A percentile compares a stretch with the other conserved stretches of the same genome.
phyloP scores from a whole-genome alignment of 92 coral and sea anemone species.

The Bergia puertoricense region DNA sequence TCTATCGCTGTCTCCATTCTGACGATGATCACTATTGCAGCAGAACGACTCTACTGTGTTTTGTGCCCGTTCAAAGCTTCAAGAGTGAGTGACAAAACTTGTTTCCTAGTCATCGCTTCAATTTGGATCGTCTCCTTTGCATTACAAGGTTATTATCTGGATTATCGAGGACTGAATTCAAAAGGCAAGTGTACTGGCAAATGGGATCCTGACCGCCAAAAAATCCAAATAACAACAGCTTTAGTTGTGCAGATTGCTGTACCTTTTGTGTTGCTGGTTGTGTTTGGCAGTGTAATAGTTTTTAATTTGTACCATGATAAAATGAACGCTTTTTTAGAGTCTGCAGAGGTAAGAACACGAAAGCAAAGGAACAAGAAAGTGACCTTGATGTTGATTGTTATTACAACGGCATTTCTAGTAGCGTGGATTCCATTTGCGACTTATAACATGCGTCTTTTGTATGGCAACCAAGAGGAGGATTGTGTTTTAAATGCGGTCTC shows the following conservation, averaged over 20 bases:
- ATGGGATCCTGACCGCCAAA: conserved; percentile 29
- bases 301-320: conserved; percentile 58
- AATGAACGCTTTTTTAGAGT: conserved; percentile 37
- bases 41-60: conserved; percentile 67
- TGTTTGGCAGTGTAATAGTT: conserved; percentile 55
- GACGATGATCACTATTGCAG: conserved; percentile 58
- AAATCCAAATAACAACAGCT: conserved; percentile 34
- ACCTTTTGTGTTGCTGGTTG: conserved; percentile 56
- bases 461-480: conserved; percentile 12
- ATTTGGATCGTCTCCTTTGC: conserved; percentile 67
- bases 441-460: conserved; percentile 42
- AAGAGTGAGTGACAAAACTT: conserved; percentile 50
- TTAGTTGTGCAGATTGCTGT: conserved; percentile 65
- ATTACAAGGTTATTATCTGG: conserved; percentile 16
- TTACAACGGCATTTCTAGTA: conserved; percentile 54
- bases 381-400: conserved; percentile 58
- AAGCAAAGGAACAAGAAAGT: conserved; percentile 61
- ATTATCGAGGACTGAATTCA: background rate
- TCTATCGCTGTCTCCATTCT: conserved; percentile 70
- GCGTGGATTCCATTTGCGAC: conserved; percentile 70
- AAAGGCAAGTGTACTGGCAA: background rate
- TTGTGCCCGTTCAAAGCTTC: conserved; percentile 60
- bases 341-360: conserved; percentile 38
- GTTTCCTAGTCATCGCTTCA: conserved; percentile 34
- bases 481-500: conserved; percentile 48